These are phyloP conservation scores for Lacerta viridis DNA, from an alignment of 2,797 vertebrate species.

Conservation along the genomic window DNA sequence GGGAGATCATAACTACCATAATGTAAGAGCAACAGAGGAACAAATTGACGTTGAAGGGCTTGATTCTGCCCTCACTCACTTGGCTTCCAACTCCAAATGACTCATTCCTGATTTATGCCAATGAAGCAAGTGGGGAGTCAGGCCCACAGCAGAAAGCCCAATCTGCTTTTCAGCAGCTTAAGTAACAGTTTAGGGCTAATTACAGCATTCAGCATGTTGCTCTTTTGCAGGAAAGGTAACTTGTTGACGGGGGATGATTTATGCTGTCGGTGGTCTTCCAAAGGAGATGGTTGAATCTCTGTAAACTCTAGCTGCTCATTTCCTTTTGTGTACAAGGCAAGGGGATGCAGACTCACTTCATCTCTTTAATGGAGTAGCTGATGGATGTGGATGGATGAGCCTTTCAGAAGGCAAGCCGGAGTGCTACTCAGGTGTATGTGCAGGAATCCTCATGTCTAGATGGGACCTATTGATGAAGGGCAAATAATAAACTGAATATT, in stretches of 20 bases:
- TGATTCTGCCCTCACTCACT: slow-evolving; percentile 51
- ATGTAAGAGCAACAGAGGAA: slow-evolving; percentile 65
- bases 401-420: background rate
- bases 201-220: slow-evolving; percentile 4
- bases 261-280: background rate
- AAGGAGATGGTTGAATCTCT: background rate
- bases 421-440: background rate
- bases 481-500: no score
- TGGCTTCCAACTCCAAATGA: slow-evolving; percentile 40
- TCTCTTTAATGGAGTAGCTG: background rate
- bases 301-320: background rate
- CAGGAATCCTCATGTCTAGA: background rate
- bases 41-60: slow-evolving; percentile 56
- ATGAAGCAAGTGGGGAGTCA: slow-evolving; percentile 26
- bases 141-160: slow-evolving; percentile 27
- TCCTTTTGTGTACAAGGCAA: slow-evolving; percentile 14
- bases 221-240: background rate
- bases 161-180: slow-evolving; percentile 35
- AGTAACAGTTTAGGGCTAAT: slow-evolving; percentile 36
- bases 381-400: background rate
- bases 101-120: slow-evolving; percentile 51
- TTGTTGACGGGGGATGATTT: slow-evolving; percentile 10
- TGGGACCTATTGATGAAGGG: no score
- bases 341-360: background rate
- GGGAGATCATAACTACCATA: slow-evolving; percentile 65